Conservation (phyloP, 1,140 invertebrate genomes). For the Adoxophyes honmai region DNA sequence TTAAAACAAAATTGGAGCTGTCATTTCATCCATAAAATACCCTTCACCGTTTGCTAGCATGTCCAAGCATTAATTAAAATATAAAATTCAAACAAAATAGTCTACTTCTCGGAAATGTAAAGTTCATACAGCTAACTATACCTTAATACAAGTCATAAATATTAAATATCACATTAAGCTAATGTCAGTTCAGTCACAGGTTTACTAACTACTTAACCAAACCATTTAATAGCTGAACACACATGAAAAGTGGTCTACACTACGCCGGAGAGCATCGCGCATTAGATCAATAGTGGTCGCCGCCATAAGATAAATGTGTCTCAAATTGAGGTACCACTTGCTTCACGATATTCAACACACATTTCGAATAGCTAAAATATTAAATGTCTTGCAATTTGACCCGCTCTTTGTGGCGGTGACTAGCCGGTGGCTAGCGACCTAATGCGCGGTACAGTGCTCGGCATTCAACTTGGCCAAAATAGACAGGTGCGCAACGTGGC, state of each 20-base stretch:
- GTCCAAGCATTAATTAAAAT: constrained; percentile 1
- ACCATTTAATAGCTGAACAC: constrained; percentile 28
- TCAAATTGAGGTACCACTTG: no score
- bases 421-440: no score
- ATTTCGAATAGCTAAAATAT: no score
- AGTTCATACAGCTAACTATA: constrained; percentile 49
- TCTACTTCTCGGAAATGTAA: constrained; percentile 33
- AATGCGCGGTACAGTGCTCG: no score
- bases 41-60: neutral
- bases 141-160: constrained; percentile 63
- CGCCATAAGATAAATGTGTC: no score
- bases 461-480: no score
- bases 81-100: constrained; percentile 19
- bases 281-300: no score
- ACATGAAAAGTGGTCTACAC: constrained; percentile 22
- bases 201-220: constrained; percentile 51
- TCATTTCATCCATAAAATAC: neutral
- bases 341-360: no score
- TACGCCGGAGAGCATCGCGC: no score
- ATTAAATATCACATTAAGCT: constrained; percentile 75
- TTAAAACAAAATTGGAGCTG: constrained; percentile 15
- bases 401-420: no score
- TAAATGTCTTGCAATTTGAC: no score
- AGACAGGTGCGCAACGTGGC: no score
- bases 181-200: constrained; percentile 68